Evolutionary conservation across 2,888 invertebrate genomes (phyloP).

Genomic region (Macrophya alboannulata): DNA sequence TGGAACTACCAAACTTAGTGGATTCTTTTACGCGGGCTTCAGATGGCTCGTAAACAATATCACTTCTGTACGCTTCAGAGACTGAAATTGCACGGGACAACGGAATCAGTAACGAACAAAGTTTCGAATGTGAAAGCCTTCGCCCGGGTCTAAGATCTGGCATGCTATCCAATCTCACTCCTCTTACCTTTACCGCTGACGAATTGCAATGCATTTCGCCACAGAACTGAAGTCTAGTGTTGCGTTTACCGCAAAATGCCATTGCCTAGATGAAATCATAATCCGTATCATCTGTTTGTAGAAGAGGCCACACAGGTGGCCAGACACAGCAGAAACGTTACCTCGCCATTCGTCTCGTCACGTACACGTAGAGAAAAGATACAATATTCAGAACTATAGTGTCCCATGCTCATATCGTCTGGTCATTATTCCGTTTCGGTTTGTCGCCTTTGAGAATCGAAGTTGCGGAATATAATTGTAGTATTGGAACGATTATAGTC

Average conservation of each 20-base stretch:
- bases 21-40: background rate
- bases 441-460: background rate
- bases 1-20: background rate
- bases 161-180: constrained; percentile 18
- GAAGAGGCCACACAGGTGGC: constrained; percentile 12
- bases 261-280: constrained; percentile 50
- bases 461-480: background rate
- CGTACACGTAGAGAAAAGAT: background rate
- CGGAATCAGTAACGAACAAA: constrained; percentile 46
- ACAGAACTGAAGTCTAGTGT: constrained; percentile 13
- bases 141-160: constrained; percentile 15
- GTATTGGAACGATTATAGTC: background rate
- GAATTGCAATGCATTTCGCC: constrained; percentile 34
- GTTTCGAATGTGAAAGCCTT: constrained; percentile 26
- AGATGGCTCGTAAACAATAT: constrained; percentile 8
- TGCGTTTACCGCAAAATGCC: constrained; percentile 48
- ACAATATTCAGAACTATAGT: background rate
- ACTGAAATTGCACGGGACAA: constrained; percentile 29
- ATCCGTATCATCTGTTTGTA: constrained; percentile 45
- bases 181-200: constrained; percentile 39
- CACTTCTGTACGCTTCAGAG: constrained; percentile 17
- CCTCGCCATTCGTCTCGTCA: background rate
- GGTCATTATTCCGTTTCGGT: background rate
- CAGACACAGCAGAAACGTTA: background rate
- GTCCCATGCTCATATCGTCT: background rate